These are phyloP conservation scores for Salvator merianae DNA, from an alignment of 2,113 vertebrate species.

Conservation along the genomic window DNA sequence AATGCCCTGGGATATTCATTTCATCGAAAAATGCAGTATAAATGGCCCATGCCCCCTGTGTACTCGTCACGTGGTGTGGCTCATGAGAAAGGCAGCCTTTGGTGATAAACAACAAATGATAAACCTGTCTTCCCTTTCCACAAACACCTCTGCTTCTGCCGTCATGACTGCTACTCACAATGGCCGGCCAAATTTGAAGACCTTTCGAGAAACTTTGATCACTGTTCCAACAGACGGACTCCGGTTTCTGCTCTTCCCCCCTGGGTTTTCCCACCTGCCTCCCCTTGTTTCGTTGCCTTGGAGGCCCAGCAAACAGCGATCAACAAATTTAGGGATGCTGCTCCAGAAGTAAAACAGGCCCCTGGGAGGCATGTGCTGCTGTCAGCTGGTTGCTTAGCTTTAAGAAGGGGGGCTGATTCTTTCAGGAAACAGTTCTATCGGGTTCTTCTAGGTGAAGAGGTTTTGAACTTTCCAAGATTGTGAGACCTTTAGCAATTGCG, in stretches of 20 bases:
- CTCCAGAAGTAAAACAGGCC: neutral
- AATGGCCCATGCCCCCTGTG: too few species aligned
- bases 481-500: neutral
- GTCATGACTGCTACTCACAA: neutral
- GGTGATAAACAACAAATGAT: neutral
- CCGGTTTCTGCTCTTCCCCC: constrained; percentile 48
- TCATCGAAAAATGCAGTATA: too few species aligned
- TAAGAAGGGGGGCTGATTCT: neutral
- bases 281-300: constrained; percentile 32
- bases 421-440: neutral
- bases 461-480: too few species aligned
- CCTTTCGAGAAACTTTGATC: constrained; percentile 18
- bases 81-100: neutral
- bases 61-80: neutral
- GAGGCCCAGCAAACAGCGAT: constrained; percentile 45
- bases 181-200: neutral
- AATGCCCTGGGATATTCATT: too few species aligned
- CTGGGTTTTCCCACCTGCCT: neutral
- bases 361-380: neutral
- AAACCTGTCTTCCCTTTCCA: neutral
- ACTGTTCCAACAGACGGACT: constrained; percentile 29
- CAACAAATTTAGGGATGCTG: neutral
- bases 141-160: neutral
- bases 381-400: neutral
- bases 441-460: too few species aligned